Base-by-base conservation (phyloP, 1,140 invertebrate species). In the Drosophila arawakana region DNA sequence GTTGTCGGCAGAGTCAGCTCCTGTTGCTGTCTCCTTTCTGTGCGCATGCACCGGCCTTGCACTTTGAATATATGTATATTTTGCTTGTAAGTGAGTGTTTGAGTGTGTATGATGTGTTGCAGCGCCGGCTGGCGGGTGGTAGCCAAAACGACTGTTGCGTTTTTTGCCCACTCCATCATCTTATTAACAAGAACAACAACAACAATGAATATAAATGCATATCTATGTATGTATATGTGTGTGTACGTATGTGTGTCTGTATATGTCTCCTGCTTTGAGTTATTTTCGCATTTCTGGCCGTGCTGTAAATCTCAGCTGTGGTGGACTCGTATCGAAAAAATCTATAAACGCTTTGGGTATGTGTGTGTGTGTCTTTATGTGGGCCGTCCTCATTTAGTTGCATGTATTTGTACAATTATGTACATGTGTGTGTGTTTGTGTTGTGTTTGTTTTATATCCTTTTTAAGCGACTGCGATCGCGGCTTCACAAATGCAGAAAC, bases 41-140 rank as follows among this genome's bases (percentile, higher is more conserved):
- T 86, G 82, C 82, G 82, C 82, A 86, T 86, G 82, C 79, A 86
- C 83, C 72, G 72, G 72, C 72, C 72, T 70, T 74, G 72, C 72
- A 74, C 67, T 69, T 74, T 74, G 37, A 69, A 70, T 74, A 70
- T 57, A 49, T 50, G 44, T 57, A 43, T 65, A 15, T 2, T 41
- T 18, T 60, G 6, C 30, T 13, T 39, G 47, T 15, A 39, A 44
- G 21, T 55, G 25, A 15, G n/a, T 34, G 6, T 18, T 21, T 34
- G 8, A 18, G 37, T 66, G 13, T 46, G 9, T 70, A 39, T 50
- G 25, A 55, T 49, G 46, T 63, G 30, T 41, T 67, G 59, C 73
- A 71, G 58, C 43, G 47, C 74, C 74, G 63, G 77, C 68, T 55
- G 43, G 73, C 66, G 66, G 55, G 49, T 59, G 73, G 76, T 69